phyloP scores from a whole-genome alignment of 2,113 vertebrate species.

The Numenius arquata region DNA sequence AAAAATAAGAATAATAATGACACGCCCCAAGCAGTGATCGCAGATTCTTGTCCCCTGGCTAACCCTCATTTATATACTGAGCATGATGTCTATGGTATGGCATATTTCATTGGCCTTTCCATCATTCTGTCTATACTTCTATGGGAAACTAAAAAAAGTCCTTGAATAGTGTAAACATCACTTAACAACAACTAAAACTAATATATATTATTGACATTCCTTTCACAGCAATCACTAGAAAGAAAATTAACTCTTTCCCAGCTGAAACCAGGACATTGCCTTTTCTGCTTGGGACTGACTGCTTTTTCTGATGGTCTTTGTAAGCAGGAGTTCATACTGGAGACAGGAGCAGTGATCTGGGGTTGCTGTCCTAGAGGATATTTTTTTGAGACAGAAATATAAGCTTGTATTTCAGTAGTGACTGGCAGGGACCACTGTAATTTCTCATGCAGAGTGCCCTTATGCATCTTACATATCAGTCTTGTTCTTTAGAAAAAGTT shows the following conservation, averaged over 20 bases:
- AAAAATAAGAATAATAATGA: background rate
- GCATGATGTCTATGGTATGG: background rate
- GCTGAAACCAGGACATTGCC: background rate
- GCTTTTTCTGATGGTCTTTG: background rate
- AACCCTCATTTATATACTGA: background rate
- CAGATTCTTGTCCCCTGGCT: background rate
- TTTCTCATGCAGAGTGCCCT: background rate
- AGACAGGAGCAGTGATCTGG: background rate
- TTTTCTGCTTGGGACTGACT: background rate
- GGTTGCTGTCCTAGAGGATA: background rate
- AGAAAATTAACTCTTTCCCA: background rate
- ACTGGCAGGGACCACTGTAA: background rate
- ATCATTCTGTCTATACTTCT: background rate
- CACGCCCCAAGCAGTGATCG: background rate
- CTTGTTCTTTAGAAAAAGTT: background rate
- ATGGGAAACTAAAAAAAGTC: background rate
- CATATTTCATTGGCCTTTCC: background rate
- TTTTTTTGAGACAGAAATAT: background rate
- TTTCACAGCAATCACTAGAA: background rate
- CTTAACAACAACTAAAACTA: background rate
- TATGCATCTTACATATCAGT: fast-evolving
- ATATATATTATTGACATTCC: background rate
- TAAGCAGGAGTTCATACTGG: background rate
- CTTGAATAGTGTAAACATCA: background rate
- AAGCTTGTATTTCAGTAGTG: background rate